Evolutionary conservation across 1,140 invertebrate species (phyloP).

Genomic region (Drosophila auraria): DNA sequence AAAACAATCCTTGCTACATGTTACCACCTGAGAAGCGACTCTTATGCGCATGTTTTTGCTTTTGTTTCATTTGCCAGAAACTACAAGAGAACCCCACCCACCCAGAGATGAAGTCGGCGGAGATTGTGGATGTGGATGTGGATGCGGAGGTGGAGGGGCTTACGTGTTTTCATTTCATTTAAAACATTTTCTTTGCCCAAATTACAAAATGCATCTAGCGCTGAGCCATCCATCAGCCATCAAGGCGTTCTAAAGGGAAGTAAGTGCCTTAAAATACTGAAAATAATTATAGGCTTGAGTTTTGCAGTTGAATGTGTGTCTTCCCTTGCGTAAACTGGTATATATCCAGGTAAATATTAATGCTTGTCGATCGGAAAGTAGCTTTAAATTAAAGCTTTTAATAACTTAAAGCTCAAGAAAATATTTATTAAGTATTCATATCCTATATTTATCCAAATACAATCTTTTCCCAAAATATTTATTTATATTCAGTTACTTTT

Average conservation of each 20-base stretch:
- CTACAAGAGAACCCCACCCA: constrained; percentile 46
- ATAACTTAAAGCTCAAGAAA: too few species aligned
- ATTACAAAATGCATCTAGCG: constrained; percentile 64
- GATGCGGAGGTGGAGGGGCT: constrained; percentile 8
- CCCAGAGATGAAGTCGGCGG: neutral
- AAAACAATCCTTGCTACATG: constrained; percentile 31
- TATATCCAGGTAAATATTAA: neutral
- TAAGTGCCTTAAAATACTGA: neutral
- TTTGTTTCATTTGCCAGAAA: constrained; percentile 79
- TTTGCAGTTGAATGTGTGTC: neutral
- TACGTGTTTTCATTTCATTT: constrained; percentile 80
- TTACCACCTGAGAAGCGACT: constrained; percentile 44
- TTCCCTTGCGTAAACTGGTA: neutral
- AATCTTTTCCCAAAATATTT: too few species aligned
- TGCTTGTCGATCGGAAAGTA: neutral
- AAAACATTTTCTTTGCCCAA: constrained; percentile 78
- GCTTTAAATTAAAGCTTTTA: neutral
- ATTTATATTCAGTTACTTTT: neutral
- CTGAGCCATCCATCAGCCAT: constrained; percentile 1
- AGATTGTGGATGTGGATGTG: constrained; percentile 6
- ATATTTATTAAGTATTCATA: too few species aligned
- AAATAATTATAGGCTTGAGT: constrained; percentile 10
- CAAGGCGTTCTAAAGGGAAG: neutral
- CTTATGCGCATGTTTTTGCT: constrained; percentile 53
- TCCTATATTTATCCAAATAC: too few species aligned